phyloP scores from a whole-genome alignment of 2,113 vertebrate species.

The Mesembrinibis cayennensis region DNA sequence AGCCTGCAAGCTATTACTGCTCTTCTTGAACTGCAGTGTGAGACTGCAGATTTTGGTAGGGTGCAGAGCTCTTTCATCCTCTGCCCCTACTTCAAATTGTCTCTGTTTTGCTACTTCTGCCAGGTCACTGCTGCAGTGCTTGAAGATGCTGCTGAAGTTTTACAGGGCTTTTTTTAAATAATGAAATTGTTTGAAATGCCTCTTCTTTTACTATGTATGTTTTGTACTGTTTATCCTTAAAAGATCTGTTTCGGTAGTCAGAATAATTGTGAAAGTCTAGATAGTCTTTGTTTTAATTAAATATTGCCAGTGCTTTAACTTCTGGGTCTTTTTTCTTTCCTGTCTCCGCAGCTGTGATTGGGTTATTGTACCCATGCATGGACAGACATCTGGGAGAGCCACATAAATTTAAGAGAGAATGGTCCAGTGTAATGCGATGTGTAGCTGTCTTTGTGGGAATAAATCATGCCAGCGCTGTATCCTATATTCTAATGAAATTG shows the following conservation, averaged over 20 bases:
- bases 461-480: slow-evolving; percentile 98
- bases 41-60: neutral
- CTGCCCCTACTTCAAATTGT: neutral
- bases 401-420: slow-evolving; percentile 95
- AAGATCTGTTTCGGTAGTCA: neutral
- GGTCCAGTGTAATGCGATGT: slow-evolving; percentile 98
- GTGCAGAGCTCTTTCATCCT: neutral
- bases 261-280: neutral
- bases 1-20: neutral
- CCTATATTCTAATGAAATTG: slow-evolving; percentile 56
- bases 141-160: neutral
- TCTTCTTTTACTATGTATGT: neutral
- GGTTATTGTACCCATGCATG: slow-evolving; percentile 94
- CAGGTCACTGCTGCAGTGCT: neutral
- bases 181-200: neutral
- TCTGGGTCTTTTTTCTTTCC: slow-evolving; percentile 14
- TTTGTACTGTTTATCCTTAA: neutral
- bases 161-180: neutral
- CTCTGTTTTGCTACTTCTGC: neutral
- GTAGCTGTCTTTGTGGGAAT: slow-evolving; percentile 98
- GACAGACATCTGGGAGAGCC: slow-evolving; percentile 91
- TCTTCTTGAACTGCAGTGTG: neutral
- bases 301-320: slow-evolving; percentile 36
- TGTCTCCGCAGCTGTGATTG: slow-evolving; percentile 84
- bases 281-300: neutral